Base-by-base conservation (phyloP, 2,113 vertebrate genomes). In the Oryzias melastigma region DNA sequence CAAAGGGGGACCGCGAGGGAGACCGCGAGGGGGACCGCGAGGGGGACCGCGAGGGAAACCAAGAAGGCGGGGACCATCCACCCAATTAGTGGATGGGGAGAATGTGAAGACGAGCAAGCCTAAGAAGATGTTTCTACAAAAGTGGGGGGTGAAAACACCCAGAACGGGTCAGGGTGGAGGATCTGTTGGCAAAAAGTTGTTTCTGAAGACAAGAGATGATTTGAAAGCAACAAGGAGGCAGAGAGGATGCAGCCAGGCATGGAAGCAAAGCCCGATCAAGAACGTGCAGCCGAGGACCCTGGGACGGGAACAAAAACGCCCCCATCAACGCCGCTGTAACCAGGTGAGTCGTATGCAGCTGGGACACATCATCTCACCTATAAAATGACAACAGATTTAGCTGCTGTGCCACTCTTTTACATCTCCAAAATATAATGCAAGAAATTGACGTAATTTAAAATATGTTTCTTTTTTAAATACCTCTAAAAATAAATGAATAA, bases 101-200 rank as follows among this genome's bases (percentile, higher is more conserved):
- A 64, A 59, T 5, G 75, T 80, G 14, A 56, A 62, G 40, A 71
- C 79, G 68, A 57, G 85, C 75, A 65, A 17, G 61, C 42, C 68
- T 59, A 77, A 82, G 25, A 77, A 63, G 45, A 13, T 52, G 49
- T 75, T 78, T 24, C 59, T 70, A 51, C 66, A 73, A 35, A 65
- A 58, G 78, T 80, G 55, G 49, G 49, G 73, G 35, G 46, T 5
- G 68, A 74, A 24, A 55, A 50, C 3, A 0, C 20, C 51, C 42
- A 76, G 70, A 76, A 61, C 22, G 0, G 90, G 86, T 29, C 77
- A 75, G 61, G 89, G 89, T 0, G 90, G 89, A n/a, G 91, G 89
- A 25, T 59, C 75, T 13, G 81, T 73, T 0, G 88, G 90, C 24
- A 83, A 86, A 68, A 82, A 43, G 35, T 7, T 85, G 27, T 35